Evolutionary conservation across 2,888 invertebrate species (phyloP).

Genomic region (Empis livida): DNA sequence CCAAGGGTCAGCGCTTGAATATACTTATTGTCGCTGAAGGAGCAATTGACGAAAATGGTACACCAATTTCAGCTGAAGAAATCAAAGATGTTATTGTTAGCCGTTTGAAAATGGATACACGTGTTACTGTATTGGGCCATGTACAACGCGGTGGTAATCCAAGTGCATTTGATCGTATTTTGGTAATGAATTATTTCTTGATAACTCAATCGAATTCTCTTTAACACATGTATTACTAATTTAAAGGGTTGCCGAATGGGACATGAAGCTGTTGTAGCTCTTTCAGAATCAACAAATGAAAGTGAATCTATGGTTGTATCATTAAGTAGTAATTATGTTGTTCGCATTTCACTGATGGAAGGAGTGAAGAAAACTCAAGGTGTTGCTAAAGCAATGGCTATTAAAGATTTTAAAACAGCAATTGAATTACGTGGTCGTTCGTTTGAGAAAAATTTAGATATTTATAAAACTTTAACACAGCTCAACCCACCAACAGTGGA

Average conservation of each 20-base stretch:
- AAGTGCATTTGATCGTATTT: conserved; percentile 87
- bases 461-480: conserved; percentile 83
- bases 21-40: conserved; percentile 95
- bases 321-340: conserved; percentile 90
- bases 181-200: too few species aligned
- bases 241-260: conserved; percentile 86
- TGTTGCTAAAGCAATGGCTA: conserved; percentile 78
- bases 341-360: conserved; percentile 86
- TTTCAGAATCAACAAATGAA: conserved; percentile 80
- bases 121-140: conserved; percentile 93
- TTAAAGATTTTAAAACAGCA: conserved; percentile 81
- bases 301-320: conserved; percentile 79
- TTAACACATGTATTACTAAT: conserved; percentile 1
- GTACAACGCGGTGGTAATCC: conserved; percentile 94
- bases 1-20: conserved; percentile 78
- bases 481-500: conserved; percentile 67
- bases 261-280: conserved; percentile 90
- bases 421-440: conserved; percentile 82
- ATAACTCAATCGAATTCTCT: too few species aligned
- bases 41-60: conserved; percentile 83
- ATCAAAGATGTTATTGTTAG: conserved; percentile 78
- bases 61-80: conserved; percentile 78
- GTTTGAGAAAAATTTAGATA: conserved; percentile 78
- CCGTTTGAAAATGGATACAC: conserved; percentile 79
- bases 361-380: conserved; percentile 85